Evolutionary conservation across 2,113 vertebrate species (phyloP).

Genomic region (Plecturocebus donacophilus): DNA sequence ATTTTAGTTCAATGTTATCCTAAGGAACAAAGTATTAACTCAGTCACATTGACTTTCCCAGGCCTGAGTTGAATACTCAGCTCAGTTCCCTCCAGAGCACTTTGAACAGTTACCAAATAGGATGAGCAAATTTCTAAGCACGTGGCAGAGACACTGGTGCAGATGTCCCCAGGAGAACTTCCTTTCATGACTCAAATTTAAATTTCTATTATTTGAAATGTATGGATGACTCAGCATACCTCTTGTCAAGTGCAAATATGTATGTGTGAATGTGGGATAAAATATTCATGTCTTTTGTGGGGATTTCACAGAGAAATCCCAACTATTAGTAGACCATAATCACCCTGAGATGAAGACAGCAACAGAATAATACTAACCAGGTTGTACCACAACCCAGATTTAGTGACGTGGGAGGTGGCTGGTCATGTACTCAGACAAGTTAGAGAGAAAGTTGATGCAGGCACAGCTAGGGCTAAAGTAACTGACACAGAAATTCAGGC

Average conservation of each 20-base stretch:
- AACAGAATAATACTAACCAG: not conserved
- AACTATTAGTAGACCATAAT: not conserved
- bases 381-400: not conserved
- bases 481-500: not conserved
- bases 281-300: not conserved
- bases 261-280: not conserved
- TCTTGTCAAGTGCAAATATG: not conserved
- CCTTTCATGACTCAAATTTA: constrained; percentile 39
- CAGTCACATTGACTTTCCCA: not conserved
- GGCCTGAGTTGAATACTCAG: not conserved
- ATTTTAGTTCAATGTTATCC: not conserved
- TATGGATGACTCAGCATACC: constrained; percentile 5
- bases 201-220: constrained; percentile 24
- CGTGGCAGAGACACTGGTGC: not conserved
- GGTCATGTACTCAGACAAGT: not conserved
- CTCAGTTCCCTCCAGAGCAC: not conserved
- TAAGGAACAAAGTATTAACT: not conserved
- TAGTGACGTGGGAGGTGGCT: not conserved
- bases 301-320: constrained; percentile 13
- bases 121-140: not conserved
- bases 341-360: not conserved
- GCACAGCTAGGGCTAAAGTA: not conserved
- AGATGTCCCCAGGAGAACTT: constrained; percentile 24
- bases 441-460: not conserved
- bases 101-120: constrained; percentile 34